These are phyloP conservation scores for Butorides virescens DNA, from an alignment of 2,113 vertebrate genomes.

Conservation along the genomic window DNA sequence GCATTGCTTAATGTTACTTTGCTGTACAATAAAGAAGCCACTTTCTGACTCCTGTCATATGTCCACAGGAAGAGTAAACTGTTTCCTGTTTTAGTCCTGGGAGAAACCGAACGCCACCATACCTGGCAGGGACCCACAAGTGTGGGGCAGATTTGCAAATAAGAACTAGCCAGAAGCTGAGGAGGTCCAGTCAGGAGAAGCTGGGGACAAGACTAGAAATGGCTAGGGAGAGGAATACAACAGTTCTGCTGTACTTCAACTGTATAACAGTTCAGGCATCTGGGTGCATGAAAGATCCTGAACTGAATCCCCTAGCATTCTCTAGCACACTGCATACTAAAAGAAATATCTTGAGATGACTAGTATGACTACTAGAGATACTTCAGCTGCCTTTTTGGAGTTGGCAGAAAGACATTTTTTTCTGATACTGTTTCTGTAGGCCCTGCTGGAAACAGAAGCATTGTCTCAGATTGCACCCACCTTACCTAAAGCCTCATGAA, in stretches of 20 bases:
- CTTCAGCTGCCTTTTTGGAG: neutral
- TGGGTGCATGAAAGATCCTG: neutral
- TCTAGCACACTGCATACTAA: neutral
- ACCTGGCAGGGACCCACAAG: neutral
- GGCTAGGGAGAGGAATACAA: neutral
- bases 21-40: neutral
- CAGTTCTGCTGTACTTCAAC: neutral
- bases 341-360: neutral
- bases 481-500: neutral
- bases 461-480: neutral
- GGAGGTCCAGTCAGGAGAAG: neutral
- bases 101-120: neutral
- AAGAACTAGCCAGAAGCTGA: neutral
- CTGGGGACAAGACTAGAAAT: neutral
- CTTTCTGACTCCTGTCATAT: neutral
- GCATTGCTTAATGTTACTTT: neutral
- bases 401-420: neutral
- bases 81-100: neutral
- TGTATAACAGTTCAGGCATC: neutral
- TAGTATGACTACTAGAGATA: neutral
- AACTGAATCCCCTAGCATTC: neutral
- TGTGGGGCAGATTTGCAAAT: neutral
- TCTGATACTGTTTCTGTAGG: neutral
- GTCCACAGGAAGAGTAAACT: neutral
- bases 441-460: neutral